Conservation (phyloP, 2,797 vertebrate species). For the Psittacula derbiana region DNA sequence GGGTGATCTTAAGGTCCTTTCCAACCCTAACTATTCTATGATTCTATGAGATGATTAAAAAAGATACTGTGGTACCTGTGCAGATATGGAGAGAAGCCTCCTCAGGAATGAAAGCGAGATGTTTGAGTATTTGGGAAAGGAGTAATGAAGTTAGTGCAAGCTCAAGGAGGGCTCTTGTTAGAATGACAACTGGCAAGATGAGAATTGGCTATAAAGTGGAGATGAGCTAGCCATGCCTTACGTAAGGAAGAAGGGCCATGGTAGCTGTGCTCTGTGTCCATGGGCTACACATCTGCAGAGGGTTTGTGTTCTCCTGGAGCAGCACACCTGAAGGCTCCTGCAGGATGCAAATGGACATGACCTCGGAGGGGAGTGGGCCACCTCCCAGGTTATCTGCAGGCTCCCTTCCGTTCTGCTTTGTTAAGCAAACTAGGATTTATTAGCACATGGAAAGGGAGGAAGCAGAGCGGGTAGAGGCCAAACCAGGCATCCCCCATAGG, state of each 20-base stretch:
- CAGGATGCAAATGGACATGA: not conserved
- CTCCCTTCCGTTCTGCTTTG: not conserved
- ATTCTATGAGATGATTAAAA: not conserved
- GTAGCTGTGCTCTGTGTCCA: not conserved
- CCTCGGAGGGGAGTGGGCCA: accelerated
- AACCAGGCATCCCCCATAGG: not conserved
- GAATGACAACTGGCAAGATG: not conserved
- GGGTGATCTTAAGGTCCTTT: too few species aligned
- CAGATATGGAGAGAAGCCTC: not conserved
- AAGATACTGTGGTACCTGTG: accelerated
- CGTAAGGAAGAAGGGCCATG: accelerated
- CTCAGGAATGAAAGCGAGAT: not conserved
- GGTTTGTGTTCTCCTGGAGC: not conserved
- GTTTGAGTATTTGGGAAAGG: not conserved
- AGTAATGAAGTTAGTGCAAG: not conserved
- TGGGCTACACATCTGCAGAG: accelerated
- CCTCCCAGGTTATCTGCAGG: not conserved
- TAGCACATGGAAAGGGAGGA: not conserved
- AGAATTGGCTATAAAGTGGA: not conserved
- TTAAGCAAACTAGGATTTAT: not conserved
- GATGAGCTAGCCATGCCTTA: not conserved
- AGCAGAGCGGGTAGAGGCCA: not conserved
- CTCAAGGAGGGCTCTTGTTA: not conserved
- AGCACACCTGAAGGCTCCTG: not conserved
- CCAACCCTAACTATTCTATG: too few species aligned